Evolutionary conservation across 1,140 invertebrate genomes (phyloP), one percentile per base, ranked within the genome.

Genomic region (Euwallacea fornicatus): DNA sequence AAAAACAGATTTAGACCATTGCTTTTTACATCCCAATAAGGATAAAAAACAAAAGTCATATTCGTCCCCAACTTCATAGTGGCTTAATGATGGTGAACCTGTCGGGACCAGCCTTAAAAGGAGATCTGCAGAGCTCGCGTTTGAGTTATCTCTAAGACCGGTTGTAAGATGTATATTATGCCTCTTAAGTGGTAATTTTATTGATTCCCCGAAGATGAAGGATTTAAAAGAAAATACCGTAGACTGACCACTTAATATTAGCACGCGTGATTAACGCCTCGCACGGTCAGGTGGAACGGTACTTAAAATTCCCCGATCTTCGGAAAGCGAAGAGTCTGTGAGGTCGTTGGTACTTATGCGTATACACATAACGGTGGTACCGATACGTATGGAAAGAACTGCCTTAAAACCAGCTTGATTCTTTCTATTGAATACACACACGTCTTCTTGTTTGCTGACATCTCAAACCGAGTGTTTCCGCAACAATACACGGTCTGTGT

Each of bases 341-440:
- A 64, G 62, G 62, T 64, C 62, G 50, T 64, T 66, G 64, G n/a
- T 66, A 58, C 64, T 66, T 54, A 54, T 66, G 42, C 53, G 47
- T 55, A 56, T 42, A 63, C 61, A 66, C 53, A 54, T 66, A 66
- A 66, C 64, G 64, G 64, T 66, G 15, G 43, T 11, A 65, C 13
- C n/a, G 21, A 41, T 60, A 42, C 9, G 58, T 60, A 60, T 11
- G 58, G 61, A 63, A n/a, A 33, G 21, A 66, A 11, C 9, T 65
- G 11, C 3, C 55, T 56, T 47, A 47, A 65, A 55, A 66, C 64
- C 64, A 55, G 64, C 54, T 66, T 54, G 47, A 56, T 66, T 66
- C 56, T 33, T 33, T 66, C 56, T n/a, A 54, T 66, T 66, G n/a
- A 56, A 61, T 61, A 43, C 13, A 64, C 44, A 47, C 16, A 13